Evolutionary conservation across 2,797 vertebrate species (phyloP).

Genomic region (Hyperoplus lanceolatus): DNA sequence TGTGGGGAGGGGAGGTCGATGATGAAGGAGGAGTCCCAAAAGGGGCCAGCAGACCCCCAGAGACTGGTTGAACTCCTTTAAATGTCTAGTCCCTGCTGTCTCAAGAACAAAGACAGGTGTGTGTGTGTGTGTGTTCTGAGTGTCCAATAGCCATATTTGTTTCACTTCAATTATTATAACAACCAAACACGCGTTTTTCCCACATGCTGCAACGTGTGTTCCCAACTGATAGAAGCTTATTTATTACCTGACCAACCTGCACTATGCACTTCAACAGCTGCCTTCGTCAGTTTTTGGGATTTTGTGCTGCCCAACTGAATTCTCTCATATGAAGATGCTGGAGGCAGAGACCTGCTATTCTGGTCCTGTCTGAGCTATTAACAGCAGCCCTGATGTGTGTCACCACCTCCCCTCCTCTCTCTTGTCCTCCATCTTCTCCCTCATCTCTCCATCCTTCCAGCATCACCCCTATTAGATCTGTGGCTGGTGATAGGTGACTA

Average conservation of each 20-base stretch:
- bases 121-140: background rate
- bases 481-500: background rate
- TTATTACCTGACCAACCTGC: background rate
- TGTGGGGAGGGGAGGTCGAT: conserved; percentile 30
- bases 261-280: background rate
- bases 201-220: background rate
- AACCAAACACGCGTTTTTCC: background rate
- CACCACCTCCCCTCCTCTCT: conserved; percentile 78
- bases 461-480: conserved; percentile 20
- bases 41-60: conserved; percentile 53
- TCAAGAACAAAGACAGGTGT: conserved; percentile 61
- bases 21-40: conserved; percentile 70
- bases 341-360: conserved; percentile 75
- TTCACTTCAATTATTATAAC: background rate
- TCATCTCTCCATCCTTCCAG: conserved; percentile 43
- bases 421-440: conserved; percentile 72
- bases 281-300: background rate
- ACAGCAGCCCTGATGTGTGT: conserved; percentile 83
- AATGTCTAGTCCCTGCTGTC: conserved; percentile 43
- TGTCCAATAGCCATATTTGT: background rate
- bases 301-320: conserved; percentile 5
- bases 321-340: conserved; percentile 51
- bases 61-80: conserved; percentile 51
- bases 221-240: background rate
- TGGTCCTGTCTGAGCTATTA: conserved; percentile 79